Base-by-base conservation (phyloP, 2,797 vertebrate genomes). In the Cynopterus sphinx region DNA sequence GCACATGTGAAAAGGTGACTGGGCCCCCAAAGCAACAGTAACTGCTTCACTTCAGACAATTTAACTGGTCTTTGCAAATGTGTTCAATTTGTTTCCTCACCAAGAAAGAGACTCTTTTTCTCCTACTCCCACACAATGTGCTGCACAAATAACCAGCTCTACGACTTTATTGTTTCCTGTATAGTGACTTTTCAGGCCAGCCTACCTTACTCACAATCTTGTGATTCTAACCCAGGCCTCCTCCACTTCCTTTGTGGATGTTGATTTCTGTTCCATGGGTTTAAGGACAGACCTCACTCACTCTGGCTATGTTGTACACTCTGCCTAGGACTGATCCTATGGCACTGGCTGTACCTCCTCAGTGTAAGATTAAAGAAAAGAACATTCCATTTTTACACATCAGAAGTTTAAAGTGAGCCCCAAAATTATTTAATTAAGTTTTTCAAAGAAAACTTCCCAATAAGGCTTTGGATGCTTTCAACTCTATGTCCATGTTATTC, bases 21-120 rank as follows among this genome's bases (percentile, higher is more conserved):
- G 51, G 24, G 26, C 39, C 36, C 22, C 33, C 0, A 85, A 95
- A 82, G 41, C 77, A 93, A 21, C 68, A 95, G 26, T 68, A 73
- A 91, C 33, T 57, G 55, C 68, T 92, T 86, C 67, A n/a, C n/a
- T 65, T 93, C 59, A 93, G 71, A 96, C 89, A 85, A 95, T 57
- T 95, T 83, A 78, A 70, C 26, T 70, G 65, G 46, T 53, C 59
- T 96, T 87, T 78, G 31, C n/a, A 97, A 82, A 84, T 0, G 13
- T 71, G 46, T 86, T 97, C 88, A 85, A 2, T 95, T 71, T 95
- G 93, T 67, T 86, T 96, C 61, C 43, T 90, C 82, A 96, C 61
- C 89, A 91, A 95, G 67, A 96, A 94, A 97, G 65, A 92, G 78
- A 68, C 39, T 92, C 84, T 85, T 94, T 96, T 74, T 95, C 78